These are phyloP conservation scores for Nannoperca australis DNA, from an alignment of 2,797 vertebrate genomes.

Conservation along the genomic window DNA sequence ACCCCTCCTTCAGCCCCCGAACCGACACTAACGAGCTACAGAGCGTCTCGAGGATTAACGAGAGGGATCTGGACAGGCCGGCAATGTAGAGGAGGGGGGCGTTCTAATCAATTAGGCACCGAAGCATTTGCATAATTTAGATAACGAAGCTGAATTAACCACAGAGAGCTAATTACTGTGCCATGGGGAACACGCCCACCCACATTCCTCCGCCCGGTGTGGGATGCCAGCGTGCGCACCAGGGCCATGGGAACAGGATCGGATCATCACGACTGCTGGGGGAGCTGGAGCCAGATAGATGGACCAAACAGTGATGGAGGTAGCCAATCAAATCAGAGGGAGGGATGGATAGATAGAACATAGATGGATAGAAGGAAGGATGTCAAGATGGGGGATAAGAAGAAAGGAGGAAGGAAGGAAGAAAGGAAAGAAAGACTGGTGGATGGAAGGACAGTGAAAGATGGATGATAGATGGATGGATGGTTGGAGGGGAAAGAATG, in stretches of 20 bases:
- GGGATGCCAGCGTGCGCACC: constrained; percentile 72
- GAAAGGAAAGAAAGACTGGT: background rate
- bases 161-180: constrained; percentile 83
- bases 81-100: constrained; percentile 62
- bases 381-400: background rate
- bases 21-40: constrained; percentile 83
- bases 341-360: background rate
- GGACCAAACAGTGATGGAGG: constrained; percentile 22
- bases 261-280: constrained; percentile 41
- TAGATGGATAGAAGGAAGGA: background rate
- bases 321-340: constrained; percentile 17
- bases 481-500: background rate
- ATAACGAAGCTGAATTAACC: constrained; percentile 85
- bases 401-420: background rate
- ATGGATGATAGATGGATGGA: background rate
- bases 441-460: background rate
- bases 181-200: constrained; percentile 61
- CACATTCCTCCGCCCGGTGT: constrained; percentile 67
- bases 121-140: constrained; percentile 87
- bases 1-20: constrained; percentile 50
- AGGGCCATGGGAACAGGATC: constrained; percentile 79
- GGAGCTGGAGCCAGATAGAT: constrained; percentile 13
- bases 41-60: constrained; percentile 83
- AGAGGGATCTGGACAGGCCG: constrained; percentile 78
- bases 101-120: constrained; percentile 85